Percentiles rank a stretch among this genome's conserved stretches.
phyloP scores from a whole-genome alignment of 2,113 vertebrate species.

The Macrotus californicus region DNA sequence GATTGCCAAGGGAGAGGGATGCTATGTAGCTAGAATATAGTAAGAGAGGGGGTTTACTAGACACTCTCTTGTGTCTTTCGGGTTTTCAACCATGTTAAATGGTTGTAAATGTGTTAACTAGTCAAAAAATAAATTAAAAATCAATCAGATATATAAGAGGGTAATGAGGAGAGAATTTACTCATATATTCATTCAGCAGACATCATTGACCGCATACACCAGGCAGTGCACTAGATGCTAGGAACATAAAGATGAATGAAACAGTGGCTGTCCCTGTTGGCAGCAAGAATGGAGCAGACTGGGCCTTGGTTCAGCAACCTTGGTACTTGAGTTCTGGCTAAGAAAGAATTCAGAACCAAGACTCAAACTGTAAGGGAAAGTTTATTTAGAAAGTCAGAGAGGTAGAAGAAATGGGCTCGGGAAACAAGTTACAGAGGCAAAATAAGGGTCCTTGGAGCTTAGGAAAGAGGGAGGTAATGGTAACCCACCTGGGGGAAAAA shows the following conservation, averaged over 20 bases:
- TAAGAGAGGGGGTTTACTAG: not conserved
- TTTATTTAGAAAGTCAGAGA: no score
- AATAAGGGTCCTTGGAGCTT: no score
- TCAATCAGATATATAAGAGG: not conserved
- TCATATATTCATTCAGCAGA: not conserved
- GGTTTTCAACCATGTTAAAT: not conserved
- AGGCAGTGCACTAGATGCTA: not conserved
- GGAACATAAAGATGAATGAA: not conserved
- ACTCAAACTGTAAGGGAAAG: no score
- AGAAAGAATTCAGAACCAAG: no score
- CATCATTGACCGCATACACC: not conserved
- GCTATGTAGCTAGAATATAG: not conserved
- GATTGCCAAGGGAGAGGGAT: not conserved
- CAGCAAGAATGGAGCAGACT: no score
- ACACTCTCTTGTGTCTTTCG: not conserved
- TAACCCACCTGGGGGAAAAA: no score
- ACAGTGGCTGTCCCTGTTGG: not conserved
- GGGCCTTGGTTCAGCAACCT: no score
- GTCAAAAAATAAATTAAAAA: conserved; percentile 17
- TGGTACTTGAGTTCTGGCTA: no score
- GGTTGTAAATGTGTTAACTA: not conserved
- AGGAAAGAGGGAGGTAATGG: no score
- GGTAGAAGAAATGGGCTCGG: no score
- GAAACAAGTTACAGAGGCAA: no score
- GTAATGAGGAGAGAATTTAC: not conserved